Evolutionary conservation across 2,113 vertebrate genomes (phyloP).

Genomic region (Guaruba guarouba): DNA sequence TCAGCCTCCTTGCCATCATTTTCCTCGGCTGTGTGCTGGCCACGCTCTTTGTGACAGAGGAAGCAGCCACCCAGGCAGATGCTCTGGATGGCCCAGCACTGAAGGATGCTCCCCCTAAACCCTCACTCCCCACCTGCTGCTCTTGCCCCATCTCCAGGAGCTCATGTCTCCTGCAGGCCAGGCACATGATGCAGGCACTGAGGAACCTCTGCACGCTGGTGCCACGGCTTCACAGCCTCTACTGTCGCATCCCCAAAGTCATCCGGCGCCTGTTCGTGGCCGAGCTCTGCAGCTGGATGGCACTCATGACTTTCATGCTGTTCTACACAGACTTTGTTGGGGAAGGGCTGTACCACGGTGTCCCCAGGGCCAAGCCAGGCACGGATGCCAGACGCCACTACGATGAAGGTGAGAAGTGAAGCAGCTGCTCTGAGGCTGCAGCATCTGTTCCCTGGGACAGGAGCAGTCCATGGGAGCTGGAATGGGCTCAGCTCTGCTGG

Average conservation of each 20-base stretch:
- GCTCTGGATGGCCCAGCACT: neutral
- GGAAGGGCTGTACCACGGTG: slow-evolving; percentile 82
- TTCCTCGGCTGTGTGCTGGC: slow-evolving; percentile 79
- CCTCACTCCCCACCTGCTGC: neutral
- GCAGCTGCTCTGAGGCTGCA: neutral
- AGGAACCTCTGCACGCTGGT: slow-evolving; percentile 60
- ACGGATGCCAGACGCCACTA: slow-evolving; percentile 78
- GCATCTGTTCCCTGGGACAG: rapidly evolving
- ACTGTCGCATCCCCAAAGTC: slow-evolving; percentile 75
- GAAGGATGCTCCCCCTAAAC: neutral
- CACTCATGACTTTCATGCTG: slow-evolving; percentile 85
- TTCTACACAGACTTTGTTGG: slow-evolving; percentile 90
- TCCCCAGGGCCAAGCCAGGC: slow-evolving; percentile 81
- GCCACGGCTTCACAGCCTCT: slow-evolving; percentile 73
- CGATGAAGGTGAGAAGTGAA: slow-evolving; percentile 78
- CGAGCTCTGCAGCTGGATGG: slow-evolving; percentile 89
- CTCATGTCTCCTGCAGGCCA: neutral
- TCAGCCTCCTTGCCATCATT: slow-evolving; percentile 79
- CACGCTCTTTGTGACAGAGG: slow-evolving; percentile 80
- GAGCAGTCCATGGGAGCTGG: rapidly evolving
- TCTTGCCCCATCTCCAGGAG: slow-evolving; percentile 3
- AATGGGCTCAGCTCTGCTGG: neutral
- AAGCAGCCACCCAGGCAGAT: slow-evolving; percentile 5
- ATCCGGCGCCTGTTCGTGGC: slow-evolving; percentile 82
- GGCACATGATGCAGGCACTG: neutral